These are phyloP conservation scores for Hemibagrus guttatus DNA, from an alignment of 2,797 vertebrate species.

Conservation along the genomic window DNA sequence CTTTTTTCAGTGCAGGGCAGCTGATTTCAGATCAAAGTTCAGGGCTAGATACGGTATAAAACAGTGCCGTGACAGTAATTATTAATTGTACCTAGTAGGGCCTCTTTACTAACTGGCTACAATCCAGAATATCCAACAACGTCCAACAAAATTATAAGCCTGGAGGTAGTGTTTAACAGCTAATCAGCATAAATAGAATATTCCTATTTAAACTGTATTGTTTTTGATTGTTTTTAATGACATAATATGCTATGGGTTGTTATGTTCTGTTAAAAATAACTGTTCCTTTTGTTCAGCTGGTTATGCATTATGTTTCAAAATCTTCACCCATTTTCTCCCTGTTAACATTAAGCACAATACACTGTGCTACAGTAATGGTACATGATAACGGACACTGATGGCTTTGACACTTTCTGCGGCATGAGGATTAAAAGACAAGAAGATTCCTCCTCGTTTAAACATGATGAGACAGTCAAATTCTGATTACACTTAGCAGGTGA, in stretches of 20 bases:
- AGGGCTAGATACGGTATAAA: not conserved
- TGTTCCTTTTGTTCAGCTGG: not conserved
- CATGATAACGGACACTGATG: not conserved
- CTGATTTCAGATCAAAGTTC: not conserved
- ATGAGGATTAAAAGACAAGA: not conserved
- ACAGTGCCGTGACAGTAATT: not conserved
- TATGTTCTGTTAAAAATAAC: not conserved
- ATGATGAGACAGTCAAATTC: slow-evolving; percentile 27
- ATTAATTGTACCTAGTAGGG: not conserved
- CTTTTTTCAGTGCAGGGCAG: not conserved
- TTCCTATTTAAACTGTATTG: not conserved
- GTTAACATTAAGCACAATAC: not conserved
- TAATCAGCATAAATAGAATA: not conserved
- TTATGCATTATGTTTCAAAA: not conserved
- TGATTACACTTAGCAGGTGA: slow-evolving; percentile 42
- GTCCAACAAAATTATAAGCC: not conserved
- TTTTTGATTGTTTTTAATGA: not conserved
- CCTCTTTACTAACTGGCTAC: not conserved
- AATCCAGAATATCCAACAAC: not conserved
- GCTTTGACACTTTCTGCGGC: not conserved
- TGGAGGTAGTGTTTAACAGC: not conserved
- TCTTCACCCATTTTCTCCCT: not conserved
- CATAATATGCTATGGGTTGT: not conserved
- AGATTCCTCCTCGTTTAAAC: not conserved
- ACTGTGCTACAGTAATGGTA: not conserved